Percentiles rank a stretch among this genome's conserved stretches.
These are phyloP conservation scores for Melanophora roralis DNA, from an alignment of 2,888 invertebrate species.

Conservation along the genomic window DNA sequence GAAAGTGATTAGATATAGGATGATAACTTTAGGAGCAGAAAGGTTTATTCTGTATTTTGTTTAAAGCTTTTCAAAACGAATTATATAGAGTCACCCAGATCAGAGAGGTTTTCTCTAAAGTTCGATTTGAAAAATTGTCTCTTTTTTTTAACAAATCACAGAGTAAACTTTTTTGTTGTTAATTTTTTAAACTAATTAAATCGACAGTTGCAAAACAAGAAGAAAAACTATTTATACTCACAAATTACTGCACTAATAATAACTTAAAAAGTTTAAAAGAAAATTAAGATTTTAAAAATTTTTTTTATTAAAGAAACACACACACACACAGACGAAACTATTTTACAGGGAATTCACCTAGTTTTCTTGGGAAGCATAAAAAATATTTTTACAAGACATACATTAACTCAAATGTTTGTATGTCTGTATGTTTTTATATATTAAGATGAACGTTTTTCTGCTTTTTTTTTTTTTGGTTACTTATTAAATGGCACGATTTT, in stretches of 20 bases:
- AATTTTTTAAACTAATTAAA: conserved; percentile 2
- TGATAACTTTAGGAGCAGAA: conserved; percentile 6
- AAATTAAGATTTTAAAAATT: conserved; percentile 37
- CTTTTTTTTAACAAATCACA: too few species aligned
- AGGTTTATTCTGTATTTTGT: too few species aligned
- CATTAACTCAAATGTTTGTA: neutral
- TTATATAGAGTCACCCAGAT: too few species aligned
- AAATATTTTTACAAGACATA: neutral
- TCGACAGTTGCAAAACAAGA: neutral
- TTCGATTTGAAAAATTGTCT: too few species aligned
- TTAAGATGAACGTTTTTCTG: too few species aligned
- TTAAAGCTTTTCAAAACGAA: too few species aligned
- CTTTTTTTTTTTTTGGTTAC: neutral
- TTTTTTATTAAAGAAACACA: conserved; percentile 49
- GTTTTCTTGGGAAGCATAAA: conserved; percentile 24
- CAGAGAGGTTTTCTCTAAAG: too few species aligned
- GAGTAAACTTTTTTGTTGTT: too few species aligned
- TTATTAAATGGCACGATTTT: conserved; percentile 34
- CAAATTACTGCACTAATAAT: conserved; percentile 20
- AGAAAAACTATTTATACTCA: neutral
- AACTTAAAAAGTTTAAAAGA: neutral
- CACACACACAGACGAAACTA: conserved; percentile 37
- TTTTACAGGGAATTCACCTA: conserved; percentile 9
- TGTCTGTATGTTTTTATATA: neutral
- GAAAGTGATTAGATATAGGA: conserved; percentile 11